A percentile compares a stretch with the other conserved stretches of the same genome.
Evolutionary conservation across 2,888 invertebrate species (phyloP).

Genomic region (Rotaria sp.): DNA sequence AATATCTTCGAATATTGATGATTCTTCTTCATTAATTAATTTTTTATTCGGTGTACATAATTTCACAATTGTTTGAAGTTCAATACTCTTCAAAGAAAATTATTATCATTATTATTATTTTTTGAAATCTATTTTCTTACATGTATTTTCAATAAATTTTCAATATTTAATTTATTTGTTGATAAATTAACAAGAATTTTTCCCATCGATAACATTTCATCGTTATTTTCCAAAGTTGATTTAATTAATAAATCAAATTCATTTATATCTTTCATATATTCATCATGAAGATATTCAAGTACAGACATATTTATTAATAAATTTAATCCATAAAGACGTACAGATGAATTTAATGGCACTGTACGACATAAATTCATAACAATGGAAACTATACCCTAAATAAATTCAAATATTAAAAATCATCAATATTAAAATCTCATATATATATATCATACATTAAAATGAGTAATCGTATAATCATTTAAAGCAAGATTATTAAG

Average conservation of each 20-base stretch:
- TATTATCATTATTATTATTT: too few relatives aligned
- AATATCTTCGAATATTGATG: background rate
- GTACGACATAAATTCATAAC: background rate
- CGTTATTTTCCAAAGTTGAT: background rate
- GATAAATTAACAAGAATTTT: conserved; percentile 26
- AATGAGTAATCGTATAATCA: background rate
- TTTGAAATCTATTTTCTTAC: background rate
- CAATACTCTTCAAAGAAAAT: background rate
- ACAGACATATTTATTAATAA: conserved; percentile 24
- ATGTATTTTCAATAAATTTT: background rate
- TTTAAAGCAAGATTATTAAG: background rate
- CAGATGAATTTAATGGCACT: background rate
- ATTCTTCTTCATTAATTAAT: background rate
- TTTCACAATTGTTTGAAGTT: background rate
- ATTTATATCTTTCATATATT: background rate
- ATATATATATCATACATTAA: background rate
- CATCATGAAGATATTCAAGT: background rate
- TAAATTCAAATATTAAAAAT: background rate
- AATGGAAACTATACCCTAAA: background rate
- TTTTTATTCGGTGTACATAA: background rate
- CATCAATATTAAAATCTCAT: too few relatives aligned
- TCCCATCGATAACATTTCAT: background rate
- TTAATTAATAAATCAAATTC: background rate
- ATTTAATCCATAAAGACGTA: conserved; percentile 17
- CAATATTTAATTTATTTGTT: background rate